phyloP scores from a whole-genome alignment of 1,140 invertebrate species.

The Drosophila pallidifrons region DNA sequence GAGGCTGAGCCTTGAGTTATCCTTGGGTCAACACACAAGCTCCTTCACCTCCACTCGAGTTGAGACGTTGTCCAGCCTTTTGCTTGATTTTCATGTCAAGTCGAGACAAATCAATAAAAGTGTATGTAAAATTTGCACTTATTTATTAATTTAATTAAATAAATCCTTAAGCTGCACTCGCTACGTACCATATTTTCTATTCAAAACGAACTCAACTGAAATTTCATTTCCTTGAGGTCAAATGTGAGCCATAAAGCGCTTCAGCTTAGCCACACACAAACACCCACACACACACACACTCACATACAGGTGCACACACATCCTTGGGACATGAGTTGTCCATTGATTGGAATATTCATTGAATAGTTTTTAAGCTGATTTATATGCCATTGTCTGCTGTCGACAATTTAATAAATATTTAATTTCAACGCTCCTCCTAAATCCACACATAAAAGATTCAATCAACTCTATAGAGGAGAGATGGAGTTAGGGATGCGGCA shows the following conservation, averaged over 20 bases:
- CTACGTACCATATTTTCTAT: conserved; percentile 8
- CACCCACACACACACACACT: not conserved
- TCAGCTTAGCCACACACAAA: conserved; percentile 19
- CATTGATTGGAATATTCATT: conserved; percentile 83
- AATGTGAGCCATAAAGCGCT: conserved; percentile 58
- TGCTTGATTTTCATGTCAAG: not conserved
- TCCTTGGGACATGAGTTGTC: conserved; percentile 44
- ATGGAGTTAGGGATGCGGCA: not conserved
- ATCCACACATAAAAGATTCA: conserved; percentile 81
- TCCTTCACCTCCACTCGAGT: not conserved
- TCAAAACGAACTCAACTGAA: conserved; percentile 24
- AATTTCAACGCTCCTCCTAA: conserved; percentile 74
- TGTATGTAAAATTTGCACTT: conserved; percentile 1
- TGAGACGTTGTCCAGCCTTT: not conserved
- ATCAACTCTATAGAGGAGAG: conserved; percentile 44
- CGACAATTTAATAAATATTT: conserved; percentile 81
- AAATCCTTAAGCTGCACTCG: not conserved
- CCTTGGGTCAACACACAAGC: conserved; percentile 19
- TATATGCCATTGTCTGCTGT: conserved; percentile 72
- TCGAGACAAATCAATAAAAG: conserved; percentile 42
- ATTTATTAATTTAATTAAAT: conserved; percentile 26
- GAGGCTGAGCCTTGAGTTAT: conserved; percentile 20
- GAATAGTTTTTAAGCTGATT: conserved; percentile 84
- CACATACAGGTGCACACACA: not conserved
- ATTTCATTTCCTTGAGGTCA: conserved; percentile 67